Evolutionary conservation across 2,113 vertebrate genomes (phyloP).

Genomic region (Melospiza melodia): DNA sequence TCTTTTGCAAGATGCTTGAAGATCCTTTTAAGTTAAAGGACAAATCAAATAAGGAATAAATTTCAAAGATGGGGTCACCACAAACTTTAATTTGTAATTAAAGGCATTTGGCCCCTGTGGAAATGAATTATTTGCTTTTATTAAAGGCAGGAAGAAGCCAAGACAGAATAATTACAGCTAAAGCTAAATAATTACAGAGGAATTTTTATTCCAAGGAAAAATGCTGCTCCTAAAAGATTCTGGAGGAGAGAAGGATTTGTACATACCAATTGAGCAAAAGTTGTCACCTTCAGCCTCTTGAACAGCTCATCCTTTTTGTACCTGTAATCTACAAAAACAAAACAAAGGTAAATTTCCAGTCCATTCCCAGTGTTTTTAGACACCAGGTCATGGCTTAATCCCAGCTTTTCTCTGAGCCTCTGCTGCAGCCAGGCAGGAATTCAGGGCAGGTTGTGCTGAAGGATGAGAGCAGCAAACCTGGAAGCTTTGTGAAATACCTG

Average conservation of each 20-base stretch:
- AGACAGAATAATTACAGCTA: neutral
- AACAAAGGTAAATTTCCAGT: neutral
- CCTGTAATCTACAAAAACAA: constrained; percentile 85
- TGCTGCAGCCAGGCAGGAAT: neutral
- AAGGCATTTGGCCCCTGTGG: neutral
- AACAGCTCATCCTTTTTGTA: constrained; percentile 95
- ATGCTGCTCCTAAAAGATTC: neutral
- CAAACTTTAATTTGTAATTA: neutral
- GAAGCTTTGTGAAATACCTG: neutral
- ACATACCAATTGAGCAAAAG: constrained; percentile 94
- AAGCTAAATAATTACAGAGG: rapidly evolving
- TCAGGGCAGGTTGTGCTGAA: neutral
- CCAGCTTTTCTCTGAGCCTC: rapidly evolving
- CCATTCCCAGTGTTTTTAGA: neutral
- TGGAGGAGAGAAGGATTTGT: neutral
- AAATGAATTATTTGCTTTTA: neutral
- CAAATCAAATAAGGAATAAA: neutral
- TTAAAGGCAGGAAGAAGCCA: neutral
- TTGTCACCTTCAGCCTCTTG: constrained; percentile 93
- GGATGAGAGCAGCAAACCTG: neutral
- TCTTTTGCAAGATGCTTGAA: neutral
- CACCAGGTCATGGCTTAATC: rapidly evolving
- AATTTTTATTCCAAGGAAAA: neutral
- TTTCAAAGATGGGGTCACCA: neutral
- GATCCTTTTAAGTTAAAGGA: neutral